Evolutionary conservation across 2,888 invertebrate species (phyloP), one percentile per base, ranked within the genome.

Genomic region (Drepanosiphum platanoidis): DNA sequence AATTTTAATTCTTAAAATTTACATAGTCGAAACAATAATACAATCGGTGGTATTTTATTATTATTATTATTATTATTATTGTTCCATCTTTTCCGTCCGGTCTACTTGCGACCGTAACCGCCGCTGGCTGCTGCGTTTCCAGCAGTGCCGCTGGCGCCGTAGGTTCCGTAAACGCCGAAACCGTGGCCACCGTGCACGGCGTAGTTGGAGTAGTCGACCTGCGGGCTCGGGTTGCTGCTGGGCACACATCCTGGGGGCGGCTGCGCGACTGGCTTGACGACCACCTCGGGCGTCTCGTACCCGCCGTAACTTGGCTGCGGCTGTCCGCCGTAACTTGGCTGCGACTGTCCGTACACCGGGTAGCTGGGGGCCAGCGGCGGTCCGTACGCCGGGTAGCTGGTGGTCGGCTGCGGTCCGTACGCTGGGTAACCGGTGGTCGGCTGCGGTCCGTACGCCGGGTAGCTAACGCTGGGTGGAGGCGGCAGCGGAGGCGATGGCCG

Each of bases 1-100:
- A 46, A 68, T 84, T 84, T 84, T 34, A 84, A 84, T 75, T 84
- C 83, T 84, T 84, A 75, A 52, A 75, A 84, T 66, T 84, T 66
- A 83, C 4, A 72, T 34, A 81, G 66, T 78, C 13, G 61, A 30
- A 46, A n/a, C 13, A 64, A 78, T 64, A 46, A 36, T 81, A 81
- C 22, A 32, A 32, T 52, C 18, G 34, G 27, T 79, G 66, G 61
- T 68, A 15, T 15, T 46, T 68, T 77, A 34, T 77, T 77, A 61
- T 36, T n/a, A n/a, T n/a, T n/a, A n/a, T n/a, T n/a, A n/a, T n/a
- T n/a, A n/a, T n/a, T n/a, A n/a, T n/a, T n/a, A n/a, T n/a, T n/a
- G n/a, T n/a, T n/a, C n/a, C n/a, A n/a, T n/a, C n/a, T n/a, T n/a
- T n/a, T n/a, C n/a, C n/a, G n/a, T n/a, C n/a, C n/a, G n/a, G 61